Conservation (phyloP, 2,113 vertebrate species). For the Epinephelus cyanopodus region DNA sequence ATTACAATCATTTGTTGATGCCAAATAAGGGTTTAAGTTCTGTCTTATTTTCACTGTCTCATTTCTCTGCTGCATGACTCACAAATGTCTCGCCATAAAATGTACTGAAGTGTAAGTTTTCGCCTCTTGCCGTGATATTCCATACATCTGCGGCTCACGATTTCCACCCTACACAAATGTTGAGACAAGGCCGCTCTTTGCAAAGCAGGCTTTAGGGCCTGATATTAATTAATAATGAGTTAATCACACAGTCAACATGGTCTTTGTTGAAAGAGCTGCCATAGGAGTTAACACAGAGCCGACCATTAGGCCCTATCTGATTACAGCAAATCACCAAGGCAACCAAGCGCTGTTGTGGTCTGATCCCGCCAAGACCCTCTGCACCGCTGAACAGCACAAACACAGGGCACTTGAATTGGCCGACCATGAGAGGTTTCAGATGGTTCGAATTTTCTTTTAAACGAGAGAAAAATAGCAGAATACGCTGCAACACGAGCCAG, state of each 20-base stretch:
- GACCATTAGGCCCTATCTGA: constrained; percentile 65
- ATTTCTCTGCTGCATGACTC: constrained; percentile 21
- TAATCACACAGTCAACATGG: constrained; percentile 35
- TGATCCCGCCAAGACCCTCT: constrained; percentile 47
- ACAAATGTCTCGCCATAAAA: constrained; percentile 24
- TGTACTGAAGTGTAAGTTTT: not conserved
- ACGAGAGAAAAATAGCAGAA: constrained; percentile 46
- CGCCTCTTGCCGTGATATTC: constrained; percentile 23
- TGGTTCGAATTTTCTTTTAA: constrained; percentile 58
- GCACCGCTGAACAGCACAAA: constrained; percentile 41
- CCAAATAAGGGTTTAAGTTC: constrained; percentile 55
- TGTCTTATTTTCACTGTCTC: constrained; percentile 36
- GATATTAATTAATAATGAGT: constrained; percentile 55
- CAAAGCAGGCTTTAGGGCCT: constrained; percentile 12
- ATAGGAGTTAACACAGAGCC: constrained; percentile 27
- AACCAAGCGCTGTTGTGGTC: constrained; percentile 58
- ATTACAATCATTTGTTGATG: constrained; percentile 11
- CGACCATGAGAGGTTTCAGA: constrained; percentile 66
- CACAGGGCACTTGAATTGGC: constrained; percentile 42
- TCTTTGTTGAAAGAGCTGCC: constrained; percentile 29
- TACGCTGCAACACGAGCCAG: constrained; percentile 48
- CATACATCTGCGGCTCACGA: constrained; percentile 14
- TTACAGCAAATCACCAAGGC: constrained; percentile 60
- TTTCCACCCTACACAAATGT: constrained; percentile 39
- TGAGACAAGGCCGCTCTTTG: constrained; percentile 20